Percentiles rank a stretch among this genome's conserved stretches.
Evolutionary conservation across 2,797 vertebrate genomes (phyloP).

Genomic region (Spinus pinus): DNA sequence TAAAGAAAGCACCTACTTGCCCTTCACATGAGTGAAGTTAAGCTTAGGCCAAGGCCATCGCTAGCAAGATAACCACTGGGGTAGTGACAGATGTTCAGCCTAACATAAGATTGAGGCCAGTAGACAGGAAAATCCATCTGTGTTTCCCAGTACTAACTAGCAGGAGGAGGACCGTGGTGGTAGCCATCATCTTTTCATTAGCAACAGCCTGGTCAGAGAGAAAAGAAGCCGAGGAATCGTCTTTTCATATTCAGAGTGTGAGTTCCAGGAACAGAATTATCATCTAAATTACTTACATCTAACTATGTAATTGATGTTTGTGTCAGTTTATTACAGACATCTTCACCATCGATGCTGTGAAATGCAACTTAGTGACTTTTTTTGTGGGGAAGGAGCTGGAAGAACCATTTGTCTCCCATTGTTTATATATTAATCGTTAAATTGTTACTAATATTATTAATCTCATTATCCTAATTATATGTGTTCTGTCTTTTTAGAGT

Average conservation of each 20-base stretch:
- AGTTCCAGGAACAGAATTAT: not conserved
- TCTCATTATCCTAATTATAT: slow-evolving; percentile 46
- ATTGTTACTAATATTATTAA: slow-evolving; percentile 44
- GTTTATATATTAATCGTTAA: slow-evolving; percentile 20
- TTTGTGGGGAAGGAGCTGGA: not conserved
- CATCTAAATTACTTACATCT: slow-evolving; percentile 38
- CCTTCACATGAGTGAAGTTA: not conserved
- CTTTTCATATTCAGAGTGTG: not conserved
- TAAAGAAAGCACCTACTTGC: not conserved
- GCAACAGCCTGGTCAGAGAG: not conserved
- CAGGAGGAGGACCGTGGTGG: not conserved
- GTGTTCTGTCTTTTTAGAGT: slow-evolving; percentile 11
- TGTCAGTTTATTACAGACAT: slow-evolving; percentile 24
- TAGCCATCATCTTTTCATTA: not conserved
- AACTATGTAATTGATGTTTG: slow-evolving; percentile 1
- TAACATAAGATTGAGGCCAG: not conserved
- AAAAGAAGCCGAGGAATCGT: not conserved
- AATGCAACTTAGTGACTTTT: slow-evolving; percentile 36
- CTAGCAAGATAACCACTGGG: not conserved
- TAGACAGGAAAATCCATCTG: not conserved
- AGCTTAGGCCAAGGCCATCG: not conserved
- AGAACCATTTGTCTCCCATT: slow-evolving; percentile 39
- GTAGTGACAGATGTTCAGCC: not conserved
- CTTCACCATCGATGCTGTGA: not conserved
- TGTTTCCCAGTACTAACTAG: not conserved